Evolutionary conservation across 2,113 vertebrate species (phyloP).

Genomic region (Callionymus lyra): DNA sequence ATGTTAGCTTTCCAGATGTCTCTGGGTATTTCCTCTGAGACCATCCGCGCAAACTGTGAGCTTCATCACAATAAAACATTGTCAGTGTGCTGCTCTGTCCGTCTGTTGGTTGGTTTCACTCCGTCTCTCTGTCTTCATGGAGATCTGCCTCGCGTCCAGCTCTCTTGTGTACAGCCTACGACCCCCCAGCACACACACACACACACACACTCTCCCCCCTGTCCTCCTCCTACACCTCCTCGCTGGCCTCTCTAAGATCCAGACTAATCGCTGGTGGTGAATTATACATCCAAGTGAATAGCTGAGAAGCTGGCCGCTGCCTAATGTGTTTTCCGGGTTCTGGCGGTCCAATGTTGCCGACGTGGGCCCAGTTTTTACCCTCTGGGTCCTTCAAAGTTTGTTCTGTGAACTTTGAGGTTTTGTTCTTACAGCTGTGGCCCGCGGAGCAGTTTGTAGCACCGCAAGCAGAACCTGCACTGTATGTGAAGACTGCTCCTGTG

Average conservation of each 20-base stretch:
- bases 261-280: conserved; percentile 69
- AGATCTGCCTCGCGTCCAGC: conserved; percentile 42
- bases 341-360: conserved; percentile 34
- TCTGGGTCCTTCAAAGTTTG: conserved; percentile 53
- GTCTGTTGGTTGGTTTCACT: conserved; percentile 45
- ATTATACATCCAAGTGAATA: conserved; percentile 77
- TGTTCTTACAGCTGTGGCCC: conserved; percentile 13
- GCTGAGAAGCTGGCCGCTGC: conserved; percentile 44
- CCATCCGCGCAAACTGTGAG: conserved; percentile 33
- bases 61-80: conserved; percentile 61
- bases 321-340: conserved; percentile 58
- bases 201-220: too few relatives aligned
- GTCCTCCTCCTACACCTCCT: conserved; percentile 1
- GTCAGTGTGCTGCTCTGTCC: conserved; percentile 37
- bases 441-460: conserved; percentile 7
- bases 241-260: conserved; percentile 49
- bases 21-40: conserved; percentile 55
- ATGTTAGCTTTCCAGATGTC: conserved; percentile 65
- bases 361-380: conserved; percentile 35
- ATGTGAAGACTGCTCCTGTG: too few relatives aligned
- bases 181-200: too few relatives aligned
- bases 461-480: too few relatives aligned
- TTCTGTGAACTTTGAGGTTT: conserved; percentile 49
- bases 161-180: conserved; percentile 50
- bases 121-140: conserved; percentile 34